phyloP scores from a whole-genome alignment of 2,113 vertebrate species.

The Apodemus speciosus region DNA sequence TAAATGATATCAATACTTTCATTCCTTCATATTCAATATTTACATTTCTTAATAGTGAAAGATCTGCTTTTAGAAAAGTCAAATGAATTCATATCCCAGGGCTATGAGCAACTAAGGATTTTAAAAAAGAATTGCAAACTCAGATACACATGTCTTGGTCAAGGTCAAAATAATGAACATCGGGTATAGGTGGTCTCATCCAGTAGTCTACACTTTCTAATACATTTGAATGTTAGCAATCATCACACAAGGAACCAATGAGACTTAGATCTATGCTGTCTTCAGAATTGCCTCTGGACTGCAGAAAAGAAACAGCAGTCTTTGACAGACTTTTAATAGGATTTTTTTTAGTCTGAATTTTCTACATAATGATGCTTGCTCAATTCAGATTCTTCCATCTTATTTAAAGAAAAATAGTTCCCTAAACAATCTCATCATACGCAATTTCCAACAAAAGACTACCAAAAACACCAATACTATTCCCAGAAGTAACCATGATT shows the following conservation, averaged over 20 bases:
- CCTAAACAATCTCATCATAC: constrained; percentile 15
- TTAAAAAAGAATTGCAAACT: constrained; percentile 55
- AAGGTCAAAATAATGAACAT: constrained; percentile 50
- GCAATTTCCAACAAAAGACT: background rate
- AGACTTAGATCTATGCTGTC: constrained; percentile 15
- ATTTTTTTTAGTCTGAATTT: constrained; percentile 61
- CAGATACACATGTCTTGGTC: constrained; percentile 17
- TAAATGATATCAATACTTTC: constrained; percentile 70
- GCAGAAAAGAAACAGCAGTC: background rate
- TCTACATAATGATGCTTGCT: constrained; percentile 2
- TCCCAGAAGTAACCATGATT: background rate
- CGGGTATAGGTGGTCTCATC: constrained; percentile 8
- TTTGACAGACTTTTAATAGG: constrained; percentile 39
- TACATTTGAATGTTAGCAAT: constrained; percentile 22
- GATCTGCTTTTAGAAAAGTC: constrained; percentile 62
- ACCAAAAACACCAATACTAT: background rate
- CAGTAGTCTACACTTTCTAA: background rate
- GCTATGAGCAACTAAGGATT: background rate
- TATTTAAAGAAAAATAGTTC: constrained; percentile 7
- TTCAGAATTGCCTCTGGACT: constrained; percentile 51
- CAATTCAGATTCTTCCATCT: constrained; percentile 15
- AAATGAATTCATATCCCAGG: constrained; percentile 57
- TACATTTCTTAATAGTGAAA: constrained; percentile 71
- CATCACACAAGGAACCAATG: background rate
- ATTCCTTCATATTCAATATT: constrained; percentile 73